phyloP scores from a whole-genome alignment of 2,113 vertebrate genomes.

The Lagenorhynchus albirostris region DNA sequence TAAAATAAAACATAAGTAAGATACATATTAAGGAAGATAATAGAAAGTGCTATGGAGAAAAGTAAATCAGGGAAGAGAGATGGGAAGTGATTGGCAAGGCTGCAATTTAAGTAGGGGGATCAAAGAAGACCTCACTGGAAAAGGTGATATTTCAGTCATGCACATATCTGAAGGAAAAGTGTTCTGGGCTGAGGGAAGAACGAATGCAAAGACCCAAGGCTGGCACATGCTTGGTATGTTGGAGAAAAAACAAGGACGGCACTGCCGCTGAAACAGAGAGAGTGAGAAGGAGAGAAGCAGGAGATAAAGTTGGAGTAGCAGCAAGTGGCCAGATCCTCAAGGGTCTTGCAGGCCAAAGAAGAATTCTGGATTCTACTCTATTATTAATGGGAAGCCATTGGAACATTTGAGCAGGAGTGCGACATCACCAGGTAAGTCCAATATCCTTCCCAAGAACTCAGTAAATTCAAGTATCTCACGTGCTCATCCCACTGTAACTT shows the following conservation, averaged over 20 bases:
- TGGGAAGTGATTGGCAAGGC: background rate
- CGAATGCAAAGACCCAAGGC: background rate
- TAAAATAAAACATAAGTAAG: background rate
- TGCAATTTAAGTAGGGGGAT: background rate
- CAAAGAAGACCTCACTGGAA: background rate
- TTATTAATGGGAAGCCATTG: background rate
- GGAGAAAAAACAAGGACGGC: background rate
- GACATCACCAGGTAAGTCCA: background rate
- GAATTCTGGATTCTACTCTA: background rate
- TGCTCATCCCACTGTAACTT: background rate
- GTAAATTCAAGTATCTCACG: background rate
- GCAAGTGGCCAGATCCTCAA: background rate
- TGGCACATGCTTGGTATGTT: background rate
- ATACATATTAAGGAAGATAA: background rate
- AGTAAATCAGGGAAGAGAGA: background rate
- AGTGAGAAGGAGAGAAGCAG: background rate
- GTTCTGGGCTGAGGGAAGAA: background rate
- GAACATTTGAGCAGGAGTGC: background rate
- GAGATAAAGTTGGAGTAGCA: background rate
- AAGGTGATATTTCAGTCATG: background rate
- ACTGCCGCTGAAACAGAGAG: background rate
- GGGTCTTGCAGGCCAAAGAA: background rate
- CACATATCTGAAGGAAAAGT: background rate
- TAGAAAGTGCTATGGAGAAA: background rate
- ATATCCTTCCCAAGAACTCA: background rate